Conservation (phyloP, 2,113 vertebrate species). For the Thomomys bottae region DNA sequence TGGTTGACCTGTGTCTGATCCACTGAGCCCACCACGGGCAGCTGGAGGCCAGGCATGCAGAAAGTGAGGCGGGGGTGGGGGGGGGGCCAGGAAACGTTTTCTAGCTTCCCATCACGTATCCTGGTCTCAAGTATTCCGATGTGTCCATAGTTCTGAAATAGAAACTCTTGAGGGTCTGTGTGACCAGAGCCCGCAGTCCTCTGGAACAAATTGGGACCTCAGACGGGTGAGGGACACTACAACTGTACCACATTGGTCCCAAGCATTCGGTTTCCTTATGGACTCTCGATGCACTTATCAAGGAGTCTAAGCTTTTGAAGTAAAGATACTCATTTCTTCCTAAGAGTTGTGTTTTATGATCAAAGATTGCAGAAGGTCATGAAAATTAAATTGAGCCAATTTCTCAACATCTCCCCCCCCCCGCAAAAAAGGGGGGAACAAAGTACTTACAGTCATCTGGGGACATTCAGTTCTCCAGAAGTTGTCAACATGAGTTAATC, state of each 20-base stretch:
- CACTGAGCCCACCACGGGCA: not conserved
- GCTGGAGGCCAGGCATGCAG: not conserved
- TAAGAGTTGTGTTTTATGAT: slow-evolving; percentile 3
- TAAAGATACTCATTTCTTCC: not conserved
- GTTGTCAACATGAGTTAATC: slow-evolving; percentile 23
- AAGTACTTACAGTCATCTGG: not conserved
- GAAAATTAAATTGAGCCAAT: slow-evolving; percentile 13
- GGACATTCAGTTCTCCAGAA: not conserved
- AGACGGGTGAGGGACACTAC: not conserved
- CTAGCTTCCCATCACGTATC: not conserved
- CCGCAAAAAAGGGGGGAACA: not conserved
- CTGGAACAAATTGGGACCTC: not conserved
- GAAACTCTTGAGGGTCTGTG: not conserved
- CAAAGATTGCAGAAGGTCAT: not conserved
- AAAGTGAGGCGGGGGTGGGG: accelerated
- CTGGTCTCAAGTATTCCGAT: not conserved
- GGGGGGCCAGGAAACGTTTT: not conserved
- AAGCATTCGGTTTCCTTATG: not conserved
- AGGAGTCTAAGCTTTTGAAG: not conserved
- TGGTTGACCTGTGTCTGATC: not conserved
- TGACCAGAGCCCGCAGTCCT: not conserved
- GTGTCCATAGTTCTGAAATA: not conserved
- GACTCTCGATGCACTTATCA: not conserved
- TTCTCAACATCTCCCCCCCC: slow-evolving; percentile 27
- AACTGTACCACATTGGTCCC: not conserved